A percentile compares a stretch with the other conserved stretches of the same genome.
Conservation (phyloP, 53 echinoderm and acorn worm species). For the Astropecten irregularis region DNA sequence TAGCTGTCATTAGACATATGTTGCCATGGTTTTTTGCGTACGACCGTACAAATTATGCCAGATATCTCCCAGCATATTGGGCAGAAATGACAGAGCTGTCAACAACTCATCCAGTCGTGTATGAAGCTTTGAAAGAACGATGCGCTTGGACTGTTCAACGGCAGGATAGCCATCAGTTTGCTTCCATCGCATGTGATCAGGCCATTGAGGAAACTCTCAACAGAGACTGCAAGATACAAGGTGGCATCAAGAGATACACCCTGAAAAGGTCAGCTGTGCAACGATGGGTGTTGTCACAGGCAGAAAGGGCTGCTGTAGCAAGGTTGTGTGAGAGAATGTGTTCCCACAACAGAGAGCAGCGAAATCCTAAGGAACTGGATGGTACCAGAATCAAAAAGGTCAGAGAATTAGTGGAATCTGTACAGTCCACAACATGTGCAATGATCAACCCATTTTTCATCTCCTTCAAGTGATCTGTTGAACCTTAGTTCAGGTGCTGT, state of each 20-base stretch:
- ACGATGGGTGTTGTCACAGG: slow-evolving; percentile 48
- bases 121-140: too few species aligned
- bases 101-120: too few species aligned
- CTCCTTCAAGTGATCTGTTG: slow-evolving; percentile 30
- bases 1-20: too few species aligned
- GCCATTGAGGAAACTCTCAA: too few species aligned
- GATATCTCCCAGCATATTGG: slow-evolving; percentile 51
- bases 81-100: too few species aligned
- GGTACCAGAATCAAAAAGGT: slow-evolving; percentile 19
- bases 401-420: background rate
- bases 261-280: slow-evolving; percentile 57
- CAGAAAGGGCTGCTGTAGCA: slow-evolving; percentile 49
- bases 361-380: slow-evolving; percentile 38
- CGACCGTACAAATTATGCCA: slow-evolving; percentile 21
- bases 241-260: too few species aligned
- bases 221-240: too few species aligned
- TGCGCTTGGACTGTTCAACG: too few species aligned
- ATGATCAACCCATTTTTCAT: slow-evolving; percentile 60
- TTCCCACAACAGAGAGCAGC: background rate
- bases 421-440: background rate
- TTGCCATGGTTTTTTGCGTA: too few species aligned
- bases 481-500: slow-evolving; percentile 57
- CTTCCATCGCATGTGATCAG: too few species aligned
- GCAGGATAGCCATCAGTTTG: too few species aligned
- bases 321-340: slow-evolving; percentile 43